Percentiles rank a stretch among this genome's conserved stretches.
Evolutionary conservation across 2,113 vertebrate species (phyloP).

Genomic region (Nyctereutes procyonoides): DNA sequence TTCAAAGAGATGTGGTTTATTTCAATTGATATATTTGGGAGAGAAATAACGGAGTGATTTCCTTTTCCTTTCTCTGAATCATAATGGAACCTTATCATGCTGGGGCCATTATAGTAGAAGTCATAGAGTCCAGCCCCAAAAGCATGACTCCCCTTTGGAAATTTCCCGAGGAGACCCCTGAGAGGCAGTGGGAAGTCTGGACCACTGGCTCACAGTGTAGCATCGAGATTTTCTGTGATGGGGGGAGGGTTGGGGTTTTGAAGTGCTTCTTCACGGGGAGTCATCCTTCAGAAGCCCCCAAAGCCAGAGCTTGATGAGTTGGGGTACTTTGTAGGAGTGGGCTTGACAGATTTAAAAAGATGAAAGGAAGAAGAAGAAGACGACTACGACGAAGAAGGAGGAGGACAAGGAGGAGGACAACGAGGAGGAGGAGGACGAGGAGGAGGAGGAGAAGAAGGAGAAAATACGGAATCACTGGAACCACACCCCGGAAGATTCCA

Average conservation of each 20-base stretch:
- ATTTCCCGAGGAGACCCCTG: not conserved
- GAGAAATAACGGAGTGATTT: not conserved
- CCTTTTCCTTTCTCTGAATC: conserved; percentile 26
- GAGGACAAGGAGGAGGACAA: no score
- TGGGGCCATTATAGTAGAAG: not conserved
- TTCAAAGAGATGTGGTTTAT: conserved; percentile 10
- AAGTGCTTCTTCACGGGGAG: not conserved
- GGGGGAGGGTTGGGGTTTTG: not conserved
- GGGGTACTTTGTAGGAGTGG: not conserved
- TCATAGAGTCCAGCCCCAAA: not conserved
- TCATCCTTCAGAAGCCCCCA: not conserved
- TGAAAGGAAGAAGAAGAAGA: no score
- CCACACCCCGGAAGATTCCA: not conserved
- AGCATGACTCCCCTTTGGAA: not conserved
- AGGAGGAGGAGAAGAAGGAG: not conserved
- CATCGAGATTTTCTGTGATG: not conserved
- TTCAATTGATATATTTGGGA: not conserved
- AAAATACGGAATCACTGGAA: not conserved
- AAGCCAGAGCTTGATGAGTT: not conserved
- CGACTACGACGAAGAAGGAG: no score
- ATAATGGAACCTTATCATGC: not conserved
- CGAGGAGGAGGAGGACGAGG: no score
- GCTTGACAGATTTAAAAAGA: not conserved
- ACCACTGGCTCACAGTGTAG: not conserved
- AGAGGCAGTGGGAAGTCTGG: not conserved